Base-by-base conservation (phyloP, 2,113 vertebrate species). In the Boulengeromyrus knoepffleri region DNA sequence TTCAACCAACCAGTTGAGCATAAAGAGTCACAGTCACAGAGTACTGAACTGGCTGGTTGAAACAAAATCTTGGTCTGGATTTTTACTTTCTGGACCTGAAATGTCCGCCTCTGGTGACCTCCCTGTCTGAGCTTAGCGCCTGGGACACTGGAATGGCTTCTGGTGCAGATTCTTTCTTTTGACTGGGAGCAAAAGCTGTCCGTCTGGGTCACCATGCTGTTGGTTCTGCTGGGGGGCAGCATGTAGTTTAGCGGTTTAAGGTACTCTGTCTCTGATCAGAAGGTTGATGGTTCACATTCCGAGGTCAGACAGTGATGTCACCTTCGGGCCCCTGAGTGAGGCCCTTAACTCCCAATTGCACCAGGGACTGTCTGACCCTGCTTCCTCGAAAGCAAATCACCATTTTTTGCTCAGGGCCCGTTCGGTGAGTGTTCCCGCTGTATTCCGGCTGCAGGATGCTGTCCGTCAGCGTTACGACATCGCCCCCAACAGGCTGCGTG, bases 391-490 rank as follows among this genome's bases (percentile, higher is more conserved):
- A 3, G 56, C 56, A 9, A 8, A 62, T 62, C 24, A 9, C 53
- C 53, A 6, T 53, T 53, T 53, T 53, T 53, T 53, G 3, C 50
- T 52, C 50, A 0, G 1, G 15, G 21, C 24, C 56, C 21, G 7
- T 58, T 58, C 2, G 0, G 2, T 62, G 56, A 62, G 24, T 36
- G 5, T 36, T 74, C n/a, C 66, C 66, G 5, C 66, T 74, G 66
- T 62, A 5, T 27, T 15, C 31, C 10, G 31, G 74, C 10, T 53
- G 24, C 86, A 99, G 99, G 97, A 96, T 31, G 95, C 96, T 89
- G 93, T 99, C 89, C 70, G 53, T 66, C 91, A 96, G 94, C 95
- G 91, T 0, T 99, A 97, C 0, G 90, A 92, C 0, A 89, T 99
- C 49, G 91, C 93, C 0, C 92, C 91, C 10, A 95, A 95, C 84